phyloP scores from a whole-genome alignment of 2,888 invertebrate genomes.

The Drosophila ezoana region DNA sequence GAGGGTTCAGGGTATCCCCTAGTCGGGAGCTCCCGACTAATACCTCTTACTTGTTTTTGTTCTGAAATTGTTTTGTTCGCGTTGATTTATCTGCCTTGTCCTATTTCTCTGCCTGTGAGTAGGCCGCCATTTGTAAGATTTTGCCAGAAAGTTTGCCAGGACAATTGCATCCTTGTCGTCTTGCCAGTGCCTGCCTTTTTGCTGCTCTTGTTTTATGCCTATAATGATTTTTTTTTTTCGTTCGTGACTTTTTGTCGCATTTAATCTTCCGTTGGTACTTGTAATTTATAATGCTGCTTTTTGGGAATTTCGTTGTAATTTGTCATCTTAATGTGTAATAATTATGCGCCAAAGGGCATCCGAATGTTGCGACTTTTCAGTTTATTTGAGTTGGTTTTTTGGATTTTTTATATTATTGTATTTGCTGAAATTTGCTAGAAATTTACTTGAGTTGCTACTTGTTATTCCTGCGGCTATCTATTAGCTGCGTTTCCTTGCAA shows the following conservation, averaged over 20 bases:
- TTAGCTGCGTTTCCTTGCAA: too few relatives aligned
- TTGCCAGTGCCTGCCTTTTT: constrained; percentile 53
- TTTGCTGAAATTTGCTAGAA: not conserved
- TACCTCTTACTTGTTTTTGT: constrained; percentile 48
- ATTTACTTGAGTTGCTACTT: too few relatives aligned
- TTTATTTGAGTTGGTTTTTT: constrained; percentile 35
- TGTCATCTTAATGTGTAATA: constrained; percentile 76
- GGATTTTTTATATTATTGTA: constrained; percentile 4
- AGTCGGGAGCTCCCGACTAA: too few relatives aligned
- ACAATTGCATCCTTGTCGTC: constrained; percentile 62
- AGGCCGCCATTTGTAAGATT: constrained; percentile 78
- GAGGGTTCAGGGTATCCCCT: too few relatives aligned
- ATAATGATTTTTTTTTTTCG: constrained; percentile 34
- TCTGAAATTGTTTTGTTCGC: constrained; percentile 57
- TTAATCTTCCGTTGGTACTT: constrained; percentile 76
- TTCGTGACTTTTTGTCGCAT: constrained; percentile 77
- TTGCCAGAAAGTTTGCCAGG: constrained; percentile 73
- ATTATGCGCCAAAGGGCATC: constrained; percentile 68
- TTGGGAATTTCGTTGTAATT: constrained; percentile 69
- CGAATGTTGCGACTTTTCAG: constrained; percentile 53
- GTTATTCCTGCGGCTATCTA: too few relatives aligned
- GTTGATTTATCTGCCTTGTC: constrained; percentile 73
- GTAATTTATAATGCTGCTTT: constrained; percentile 77
- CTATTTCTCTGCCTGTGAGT: constrained; percentile 64
- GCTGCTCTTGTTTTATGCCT: constrained; percentile 43